Evolutionary conservation across 2,797 vertebrate species (phyloP), one percentile per base, ranked within the genome.

Genomic region (Sebastes vulpes): DNA sequence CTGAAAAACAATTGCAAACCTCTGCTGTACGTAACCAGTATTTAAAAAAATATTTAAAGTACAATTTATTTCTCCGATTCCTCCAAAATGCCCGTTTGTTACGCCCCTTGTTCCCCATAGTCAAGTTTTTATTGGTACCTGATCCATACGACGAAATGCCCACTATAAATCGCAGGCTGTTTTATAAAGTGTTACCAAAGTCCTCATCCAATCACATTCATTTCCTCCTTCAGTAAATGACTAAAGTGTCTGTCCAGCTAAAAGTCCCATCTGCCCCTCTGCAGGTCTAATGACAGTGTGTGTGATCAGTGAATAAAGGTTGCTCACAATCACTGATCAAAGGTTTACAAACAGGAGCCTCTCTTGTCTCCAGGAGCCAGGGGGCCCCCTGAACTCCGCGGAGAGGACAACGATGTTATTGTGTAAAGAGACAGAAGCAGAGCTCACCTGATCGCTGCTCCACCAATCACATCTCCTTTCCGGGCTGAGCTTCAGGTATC

Each of bases 361-460:
- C 58, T 35, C 71, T 80, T 83, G 79, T 86, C 65, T 76, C 11
- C 61, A 65, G 70, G 75, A 80, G 53, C 42, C 14, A 32, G 9
- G 81, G 78, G 69, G 35, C 79, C 81, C 75, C 71, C 6, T 38
- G 59, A 6, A 26, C 65, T 56, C 66, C 21, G 4, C 42, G 18
- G 14, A 68, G 18, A 70, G 68, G 65, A 94, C 90, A 92, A 89
- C 26, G 63, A 63, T 6, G 28, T 74, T 52, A 85, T 83, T 94
- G 90, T 94, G 61, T 65, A 20, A 6, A 54, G 71, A 72, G 77
- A 82, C 78, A 75, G 74, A 79, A 32, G 77, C 38, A 67, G 42
- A 69, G 31, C 25, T 61, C 82, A 87, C 79, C 88, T 89, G 70
- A 66, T 29, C 12, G 0, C 63, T 4, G 67, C 78, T 90, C 77